phyloP scores from a whole-genome alignment of 2,888 invertebrate species.

The Epistrophella euchroma region DNA sequence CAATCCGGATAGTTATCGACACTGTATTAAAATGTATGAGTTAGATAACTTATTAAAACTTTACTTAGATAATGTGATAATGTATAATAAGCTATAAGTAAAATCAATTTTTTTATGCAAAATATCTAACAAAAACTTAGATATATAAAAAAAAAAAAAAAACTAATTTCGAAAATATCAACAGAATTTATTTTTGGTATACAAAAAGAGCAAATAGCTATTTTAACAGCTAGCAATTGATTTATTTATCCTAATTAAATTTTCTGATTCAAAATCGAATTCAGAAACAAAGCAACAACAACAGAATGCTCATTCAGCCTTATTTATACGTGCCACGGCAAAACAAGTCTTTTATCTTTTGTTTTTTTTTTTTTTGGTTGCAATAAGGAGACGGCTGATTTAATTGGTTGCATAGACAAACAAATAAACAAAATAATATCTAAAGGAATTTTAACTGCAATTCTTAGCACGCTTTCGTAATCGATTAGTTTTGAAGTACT shows the following conservation, averaged over 20 bases:
- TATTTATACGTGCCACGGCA: constrained; percentile 4
- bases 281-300: constrained; percentile 4
- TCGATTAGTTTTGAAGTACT: constrained; percentile 79
- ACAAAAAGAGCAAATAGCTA: neutral
- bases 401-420: neutral
- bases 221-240: neutral
- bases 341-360: neutral
- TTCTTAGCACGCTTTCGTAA: constrained; percentile 76
- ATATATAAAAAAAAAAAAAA: too few relatives aligned
- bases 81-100: too few relatives aligned
- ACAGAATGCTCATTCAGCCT: constrained; percentile 35
- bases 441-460: constrained; percentile 71
- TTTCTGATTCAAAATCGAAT: neutral
- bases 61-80: too few relatives aligned
- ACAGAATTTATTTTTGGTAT: neutral
- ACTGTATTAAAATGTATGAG: too few relatives aligned
- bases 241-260: neutral
- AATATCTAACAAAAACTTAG: neutral
- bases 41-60: too few relatives aligned
- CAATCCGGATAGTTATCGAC: too few relatives aligned
- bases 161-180: neutral
- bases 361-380: neutral
- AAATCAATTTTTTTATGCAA: too few relatives aligned
- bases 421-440: neutral
- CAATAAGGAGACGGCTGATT: neutral